Base-by-base conservation (phyloP, 2,888 invertebrate species). In the Neuroscelio doddi region DNA sequence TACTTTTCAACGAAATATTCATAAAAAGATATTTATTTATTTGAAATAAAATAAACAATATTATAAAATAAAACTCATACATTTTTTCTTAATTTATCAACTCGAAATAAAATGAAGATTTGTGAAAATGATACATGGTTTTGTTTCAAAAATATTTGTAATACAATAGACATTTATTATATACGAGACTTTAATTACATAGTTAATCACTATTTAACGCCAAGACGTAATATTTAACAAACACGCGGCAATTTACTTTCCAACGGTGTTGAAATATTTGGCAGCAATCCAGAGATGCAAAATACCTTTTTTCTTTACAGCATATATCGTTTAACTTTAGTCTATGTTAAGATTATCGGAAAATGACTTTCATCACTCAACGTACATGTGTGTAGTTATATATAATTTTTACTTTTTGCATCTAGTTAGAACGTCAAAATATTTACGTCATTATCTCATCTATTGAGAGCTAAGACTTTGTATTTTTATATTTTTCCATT, bases 231-330 rank as follows among this genome's bases (percentile, higher is more conserved):
- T 36, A 36, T 36, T 12, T 15, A 36, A 36, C 36, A 14, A 36
- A 14, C 36, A 12, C 15, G 14, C 5, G 8, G 36, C 14, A 15
- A 7, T 15, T 36, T 36, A 15, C 36, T 36, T 4, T 10, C 7
- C 3, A 14, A 5, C 14, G 12, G 36, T 8, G 39, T 9, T 39
- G 17, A 39, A 41, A 41, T 41, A 41, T 21, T 41, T 41, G 41
- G 41, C 41, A 3, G n/a, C 3, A 24, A 10, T 41, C 41, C 41
- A 41, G 24, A 41, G 41, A 41, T 41, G 41, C 41, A 26, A 41
- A 41, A 9, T 26, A 41, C 41, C 7, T 41, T 41, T 41, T 41
- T 38, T 8, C 4, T 14, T n/a, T 2, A 3, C 3, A 14, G 5
- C 12, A 38, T 17, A 17, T 17, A 26, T 17, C 39, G 8, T 39